Base-by-base conservation (phyloP, 2,888 invertebrate species). In the Xanthorhoe spadicearia region DNA sequence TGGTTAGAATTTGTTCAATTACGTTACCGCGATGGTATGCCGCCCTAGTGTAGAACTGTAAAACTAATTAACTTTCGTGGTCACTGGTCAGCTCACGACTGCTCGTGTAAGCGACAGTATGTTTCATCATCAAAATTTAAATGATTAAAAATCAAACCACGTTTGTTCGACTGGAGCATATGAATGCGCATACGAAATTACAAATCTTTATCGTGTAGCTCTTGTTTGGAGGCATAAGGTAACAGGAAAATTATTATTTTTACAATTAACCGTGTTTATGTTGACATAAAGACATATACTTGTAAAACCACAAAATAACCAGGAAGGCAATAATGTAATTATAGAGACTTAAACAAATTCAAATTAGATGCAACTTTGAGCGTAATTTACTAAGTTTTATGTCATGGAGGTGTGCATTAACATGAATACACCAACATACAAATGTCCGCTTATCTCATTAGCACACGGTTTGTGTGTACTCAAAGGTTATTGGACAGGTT, bases 401-500 rank as follows among this genome's bases (percentile, higher is more conserved):
- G 58, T 59, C 48, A 35, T 49, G 28, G 51, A 35, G 9, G 23
- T 57, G 18, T 59, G 65, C 57, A 62, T 68, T 58, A 52, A 69
- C 64, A 61, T 62, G 59, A 54, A 62, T 60, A 68, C 46, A 63
- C 32, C 38, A 61, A 64, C 61, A 70, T 60, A 64, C 56, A 72
- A 75, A 70, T 69, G 66, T 76, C 69, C 51, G 68, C 70, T 69
- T 72, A 74, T 72, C 71, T 77, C 69, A 73, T 74, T 75, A 75
- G 54, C 72, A 65, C 70, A 67, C 63, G 73, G 72, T 61, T 70
- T 74, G 59, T 63, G 46, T 69, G 72, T 79, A 78, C 79, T 80
- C 79, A 80, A 80, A 83, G 80, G 79, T 81, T 82, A 83, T 78
- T 77, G 80, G 77, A 88, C 89, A 83, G 85, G 88, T 89, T 88